Conservation (phyloP, 2,797 vertebrate genomes). For the Buceros bicornis region DNA sequence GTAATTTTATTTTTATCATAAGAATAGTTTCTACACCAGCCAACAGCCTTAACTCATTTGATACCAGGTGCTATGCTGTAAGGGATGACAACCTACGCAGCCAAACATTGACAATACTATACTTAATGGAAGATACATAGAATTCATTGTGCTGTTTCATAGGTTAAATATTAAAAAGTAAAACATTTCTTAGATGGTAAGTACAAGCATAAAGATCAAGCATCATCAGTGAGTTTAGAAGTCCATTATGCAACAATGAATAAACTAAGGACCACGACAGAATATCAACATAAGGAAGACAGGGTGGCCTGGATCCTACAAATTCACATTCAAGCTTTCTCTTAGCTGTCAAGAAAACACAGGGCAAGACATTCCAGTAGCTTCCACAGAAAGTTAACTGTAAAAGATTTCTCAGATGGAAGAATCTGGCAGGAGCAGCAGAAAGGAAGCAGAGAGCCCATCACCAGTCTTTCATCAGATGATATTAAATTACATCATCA, state of each 20-base stretch:
- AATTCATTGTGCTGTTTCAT: neutral
- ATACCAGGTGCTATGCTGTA: neutral
- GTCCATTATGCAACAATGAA: neutral
- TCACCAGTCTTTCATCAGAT: neutral
- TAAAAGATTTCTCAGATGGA: neutral
- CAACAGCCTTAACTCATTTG: constrained; percentile 64
- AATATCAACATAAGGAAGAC: neutral
- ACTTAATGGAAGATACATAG: neutral
- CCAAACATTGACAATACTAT: neutral
- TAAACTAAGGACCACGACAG: neutral
- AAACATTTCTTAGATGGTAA: neutral
- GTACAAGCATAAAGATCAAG: neutral
- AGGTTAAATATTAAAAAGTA: neutral
- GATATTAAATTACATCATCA: neutral
- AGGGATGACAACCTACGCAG: neutral
- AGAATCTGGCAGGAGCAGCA: neutral
- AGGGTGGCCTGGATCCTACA: neutral
- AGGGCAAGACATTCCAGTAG: neutral
- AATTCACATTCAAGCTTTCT: neutral
- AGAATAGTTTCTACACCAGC: constrained; percentile 43
- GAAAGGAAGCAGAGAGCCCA: neutral
- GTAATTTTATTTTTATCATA: constrained; percentile 73
- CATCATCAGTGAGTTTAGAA: neutral
- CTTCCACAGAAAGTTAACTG: neutral
- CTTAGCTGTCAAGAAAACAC: neutral